Conservation (phyloP, 2,797 vertebrate genomes). For the Neomorphus geoffroyi region DNA sequence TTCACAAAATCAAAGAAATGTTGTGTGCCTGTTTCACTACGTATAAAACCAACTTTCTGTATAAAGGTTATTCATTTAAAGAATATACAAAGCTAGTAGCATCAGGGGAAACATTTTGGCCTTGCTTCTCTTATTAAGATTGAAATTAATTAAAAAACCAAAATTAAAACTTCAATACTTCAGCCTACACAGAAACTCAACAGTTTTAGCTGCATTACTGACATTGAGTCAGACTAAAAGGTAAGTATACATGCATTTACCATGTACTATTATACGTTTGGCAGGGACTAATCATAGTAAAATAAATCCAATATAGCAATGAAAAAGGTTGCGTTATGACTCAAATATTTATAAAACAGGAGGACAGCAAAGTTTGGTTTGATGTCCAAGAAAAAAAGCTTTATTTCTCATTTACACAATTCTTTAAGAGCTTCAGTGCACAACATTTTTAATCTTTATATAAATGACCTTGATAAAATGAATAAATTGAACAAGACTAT, state of each 20-base stretch:
- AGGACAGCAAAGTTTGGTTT: constrained; percentile 5
- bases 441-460: constrained; percentile 72
- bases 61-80: neutral
- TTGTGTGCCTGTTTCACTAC: too few relatives aligned
- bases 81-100: neutral
- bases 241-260: neutral
- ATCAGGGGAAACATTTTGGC: neutral
- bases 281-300: neutral
- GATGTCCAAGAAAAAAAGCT: neutral
- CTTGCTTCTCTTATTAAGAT: neutral
- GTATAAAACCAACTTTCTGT: too few relatives aligned
- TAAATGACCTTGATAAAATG: constrained; percentile 66
- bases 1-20: neutral
- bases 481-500: constrained; percentile 72
- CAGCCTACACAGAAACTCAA: neutral
- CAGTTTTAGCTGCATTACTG: neutral
- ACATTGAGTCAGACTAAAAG: neutral
- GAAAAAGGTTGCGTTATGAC: constrained; percentile 1
- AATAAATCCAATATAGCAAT: neutral
- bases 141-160: neutral
- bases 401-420: constrained; percentile 13
- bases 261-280: neutral
- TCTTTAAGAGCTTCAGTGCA: constrained; percentile 10
- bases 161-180: neutral
- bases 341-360: constrained; percentile 21